Base-by-base conservation (phyloP, 1,140 invertebrate species). In the Drosophila bifasciata region DNA sequence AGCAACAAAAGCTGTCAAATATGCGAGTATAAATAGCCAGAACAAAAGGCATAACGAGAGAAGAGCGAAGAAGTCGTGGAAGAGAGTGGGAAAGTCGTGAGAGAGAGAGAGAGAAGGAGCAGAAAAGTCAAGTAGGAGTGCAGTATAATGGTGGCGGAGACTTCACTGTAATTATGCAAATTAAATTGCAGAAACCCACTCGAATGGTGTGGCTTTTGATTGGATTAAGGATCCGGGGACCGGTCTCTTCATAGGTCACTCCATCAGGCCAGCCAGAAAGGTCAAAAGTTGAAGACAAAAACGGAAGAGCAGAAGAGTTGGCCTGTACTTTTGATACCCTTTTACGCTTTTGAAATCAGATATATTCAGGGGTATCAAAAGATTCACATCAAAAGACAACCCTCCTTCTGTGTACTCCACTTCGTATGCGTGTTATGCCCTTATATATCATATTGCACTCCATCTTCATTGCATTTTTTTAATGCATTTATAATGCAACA, bases 401-500 rank as follows among this genome's bases (percentile, higher is more conserved):
- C 32, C 1, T 36, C 4, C 4, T 13, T 5, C 11, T 36, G 11
- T 15, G 43, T 41, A 15, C 45, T 9, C 59, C 55, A 3, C 23
- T 9, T 41, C 46, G 59, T 86, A 77, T 86, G 83, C 83, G 78
- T 79, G 83, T 41, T 66, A 66, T 49, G 68, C 6, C 28, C 11
- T 16, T 16, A 56, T 83, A 68, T 72, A 49, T 86, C 58, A 78
- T 64, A 67, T 63, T 36, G 49, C 40, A 50, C 25, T 17, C 16
- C 61, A 19, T 9, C 53, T 28, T 76, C 52, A 67, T 61, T 86
- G 81, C 81, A 86, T 86, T 86, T 76, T 69, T 69, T 76, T 72
- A 88, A 86, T 86, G 78, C 66, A 78, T 86, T 63, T 66, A 81
- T 78, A 88, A 86, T 88, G 70, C 66, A 51, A 43, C 83, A 86